Base-by-base conservation (phyloP, 2,888 invertebrate genomes). In the Plusia festucae region DNA sequence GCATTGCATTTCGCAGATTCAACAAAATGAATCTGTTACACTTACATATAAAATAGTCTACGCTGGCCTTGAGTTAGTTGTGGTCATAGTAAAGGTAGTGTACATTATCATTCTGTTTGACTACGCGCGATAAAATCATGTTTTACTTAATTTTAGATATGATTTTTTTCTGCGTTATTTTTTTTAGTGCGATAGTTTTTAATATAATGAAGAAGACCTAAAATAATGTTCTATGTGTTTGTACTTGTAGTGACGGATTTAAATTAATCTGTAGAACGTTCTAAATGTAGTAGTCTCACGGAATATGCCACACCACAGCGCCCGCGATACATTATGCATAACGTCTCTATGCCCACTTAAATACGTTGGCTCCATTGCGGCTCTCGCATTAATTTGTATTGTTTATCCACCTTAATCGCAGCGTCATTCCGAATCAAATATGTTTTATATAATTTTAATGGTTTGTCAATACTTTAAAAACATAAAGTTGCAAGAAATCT, bases 281-380 rank as follows among this genome's bases (percentile, higher is more conserved):
- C 65, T 73, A 69, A 73, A 80, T 79, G 78, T 73, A 68, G 60
- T 65, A 65, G 65, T 56, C 60, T 67, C 65, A 69, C 57, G 76
- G 77, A 76, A 81, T 81, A 68, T 61, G 69, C 67, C 46, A 44
- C 74, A 60, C 52, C 44, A 66, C 69, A 56, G 68, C 71, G 70
- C 60, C 68, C 58, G 53, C 54, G 34, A 81, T 85, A 79, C 82
- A 85, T 85, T 78, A 85, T 82, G 74, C 78, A 87, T 81, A 60
- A 64, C 74, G 78, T 82, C 85, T 83, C 83, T 78, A 82, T 73
- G 65, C 53, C 63, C 68, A 67, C 59, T 64, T 66, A 65, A 65
- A 74, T 61, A 65, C 53, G 46, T 65, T 64, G 57, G 61, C 40
- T 72, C 54, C 53, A 73, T 69, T 68, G 66, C 59, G 34, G 13